These are phyloP conservation scores for Plecturocebus donacophilus DNA, from an alignment of 2,113 vertebrate genomes.

Conservation along the genomic window DNA sequence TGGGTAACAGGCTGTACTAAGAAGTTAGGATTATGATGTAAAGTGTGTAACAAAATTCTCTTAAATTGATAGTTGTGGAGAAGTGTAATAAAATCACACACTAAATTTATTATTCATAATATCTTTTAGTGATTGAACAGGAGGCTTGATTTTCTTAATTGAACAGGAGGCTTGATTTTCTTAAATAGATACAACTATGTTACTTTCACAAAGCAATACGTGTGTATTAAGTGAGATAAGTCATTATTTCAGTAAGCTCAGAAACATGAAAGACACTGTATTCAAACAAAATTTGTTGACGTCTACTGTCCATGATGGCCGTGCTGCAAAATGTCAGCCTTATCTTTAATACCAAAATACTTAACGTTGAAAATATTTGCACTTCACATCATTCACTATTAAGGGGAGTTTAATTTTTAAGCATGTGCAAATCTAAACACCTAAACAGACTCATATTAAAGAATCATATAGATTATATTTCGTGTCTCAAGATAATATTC, in stretches of 20 bases:
- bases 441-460: background rate
- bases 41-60: background rate
- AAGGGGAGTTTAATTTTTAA: slow-evolving; percentile 1
- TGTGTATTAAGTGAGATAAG: slow-evolving; percentile 1
- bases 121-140: slow-evolving; percentile 32
- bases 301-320: background rate
- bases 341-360: background rate
- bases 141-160: slow-evolving; percentile 34
- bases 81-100: slow-evolving; percentile 26
- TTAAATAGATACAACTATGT: slow-evolving; percentile 15
- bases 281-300: background rate
- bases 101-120: background rate
- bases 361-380: background rate
- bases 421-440: slow-evolving; percentile 31
- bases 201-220: slow-evolving; percentile 44
- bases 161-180: slow-evolving; percentile 1
- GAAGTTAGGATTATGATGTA: background rate
- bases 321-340: background rate
- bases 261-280: slow-evolving; percentile 34
- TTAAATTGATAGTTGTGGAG: background rate
- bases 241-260: slow-evolving; percentile 52
- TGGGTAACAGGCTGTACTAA: background rate
- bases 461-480: background rate
- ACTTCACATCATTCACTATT: slow-evolving; percentile 31
- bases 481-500: background rate